These are phyloP conservation scores for Pseudomyrmex dendroicus DNA, from an alignment of 1,140 invertebrate species.

Conservation along the genomic window DNA sequence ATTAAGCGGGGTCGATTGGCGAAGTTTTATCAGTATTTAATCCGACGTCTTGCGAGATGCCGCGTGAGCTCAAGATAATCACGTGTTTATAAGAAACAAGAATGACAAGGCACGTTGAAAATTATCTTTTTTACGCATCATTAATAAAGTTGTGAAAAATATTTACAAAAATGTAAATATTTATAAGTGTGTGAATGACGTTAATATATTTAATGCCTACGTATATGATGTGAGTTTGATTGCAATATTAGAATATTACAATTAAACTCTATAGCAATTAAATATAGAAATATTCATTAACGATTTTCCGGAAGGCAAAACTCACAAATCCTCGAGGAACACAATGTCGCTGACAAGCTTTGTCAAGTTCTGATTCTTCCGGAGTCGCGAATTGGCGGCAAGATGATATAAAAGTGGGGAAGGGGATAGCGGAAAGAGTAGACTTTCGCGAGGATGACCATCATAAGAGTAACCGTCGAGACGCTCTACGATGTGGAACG, in stretches of 20 bases:
- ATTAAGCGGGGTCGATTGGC: slow-evolving; percentile 69
- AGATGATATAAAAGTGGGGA: slow-evolving; percentile 14
- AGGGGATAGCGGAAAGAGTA: neutral
- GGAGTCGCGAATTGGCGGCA: slow-evolving; percentile 38
- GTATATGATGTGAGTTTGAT: too few relatives aligned
- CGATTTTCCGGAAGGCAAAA: neutral
- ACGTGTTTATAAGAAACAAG: slow-evolving; percentile 13
- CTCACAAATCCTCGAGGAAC: neutral
- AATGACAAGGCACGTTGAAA: neutral
- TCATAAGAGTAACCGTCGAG: slow-evolving; percentile 43
- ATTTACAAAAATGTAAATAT: neutral
- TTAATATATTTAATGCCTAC: slow-evolving; percentile 20
- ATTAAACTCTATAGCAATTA: neutral
- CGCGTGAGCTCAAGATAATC: slow-evolving; percentile 30
- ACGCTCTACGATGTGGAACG: slow-evolving; percentile 34
- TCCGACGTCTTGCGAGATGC: slow-evolving; percentile 30
- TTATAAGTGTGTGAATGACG: neutral
- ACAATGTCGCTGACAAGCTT: neutral
- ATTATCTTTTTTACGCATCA: neutral
- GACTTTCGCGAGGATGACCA: slow-evolving; percentile 44
- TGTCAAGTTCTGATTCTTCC: neutral
- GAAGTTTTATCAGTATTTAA: slow-evolving; percentile 68
- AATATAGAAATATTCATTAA: neutral
- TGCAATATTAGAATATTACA: neutral
- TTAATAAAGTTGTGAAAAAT: too few relatives aligned